Conservation (phyloP, 2,888 invertebrate genomes). For the Xanthorhoe spadicearia region DNA sequence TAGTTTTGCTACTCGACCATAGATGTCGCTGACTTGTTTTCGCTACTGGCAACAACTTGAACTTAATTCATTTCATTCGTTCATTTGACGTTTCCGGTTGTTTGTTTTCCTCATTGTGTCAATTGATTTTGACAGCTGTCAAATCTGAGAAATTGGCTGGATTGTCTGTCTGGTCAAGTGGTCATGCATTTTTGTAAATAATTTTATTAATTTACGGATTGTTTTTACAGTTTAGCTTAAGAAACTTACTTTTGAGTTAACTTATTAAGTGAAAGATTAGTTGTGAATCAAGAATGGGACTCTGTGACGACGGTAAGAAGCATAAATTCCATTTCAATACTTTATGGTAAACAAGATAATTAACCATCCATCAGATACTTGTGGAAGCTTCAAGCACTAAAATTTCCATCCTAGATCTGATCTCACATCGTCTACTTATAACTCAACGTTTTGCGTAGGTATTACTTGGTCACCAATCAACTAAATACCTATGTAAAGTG, state of each 20-base stretch:
- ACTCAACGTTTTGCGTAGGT: conserved; percentile 25
- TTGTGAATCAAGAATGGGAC: conserved; percentile 61
- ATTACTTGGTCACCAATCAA: conserved; percentile 25
- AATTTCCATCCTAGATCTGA: conserved; percentile 9
- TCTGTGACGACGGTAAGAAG: conserved; percentile 77
- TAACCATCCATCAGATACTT: conserved; percentile 48
- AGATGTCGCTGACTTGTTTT: conserved; percentile 38
- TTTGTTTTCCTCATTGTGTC: conserved; percentile 32
- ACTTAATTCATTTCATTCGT: conserved; percentile 35
- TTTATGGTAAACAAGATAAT: conserved; percentile 73
- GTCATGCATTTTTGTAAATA: conserved; percentile 27
- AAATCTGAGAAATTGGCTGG: conserved; percentile 23
- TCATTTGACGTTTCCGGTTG: conserved; percentile 40
- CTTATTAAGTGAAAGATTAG: conserved; percentile 24
- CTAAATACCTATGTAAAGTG: conserved; percentile 15
- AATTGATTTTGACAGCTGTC: conserved; percentile 50
- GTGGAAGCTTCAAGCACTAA: conserved; percentile 31
- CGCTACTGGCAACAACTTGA: conserved; percentile 20
- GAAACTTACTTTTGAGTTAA: conserved; percentile 10
- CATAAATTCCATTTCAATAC: conserved; percentile 40
- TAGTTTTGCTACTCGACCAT: conserved; percentile 27
- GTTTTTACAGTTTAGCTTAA: conserved; percentile 7
- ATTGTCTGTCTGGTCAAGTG: conserved; percentile 30
- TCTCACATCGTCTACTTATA: conserved; percentile 10
- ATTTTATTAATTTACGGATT: conserved; percentile 20